phyloP scores from a whole-genome alignment of 2,888 invertebrate species.

The Drosophila putrida region DNA sequence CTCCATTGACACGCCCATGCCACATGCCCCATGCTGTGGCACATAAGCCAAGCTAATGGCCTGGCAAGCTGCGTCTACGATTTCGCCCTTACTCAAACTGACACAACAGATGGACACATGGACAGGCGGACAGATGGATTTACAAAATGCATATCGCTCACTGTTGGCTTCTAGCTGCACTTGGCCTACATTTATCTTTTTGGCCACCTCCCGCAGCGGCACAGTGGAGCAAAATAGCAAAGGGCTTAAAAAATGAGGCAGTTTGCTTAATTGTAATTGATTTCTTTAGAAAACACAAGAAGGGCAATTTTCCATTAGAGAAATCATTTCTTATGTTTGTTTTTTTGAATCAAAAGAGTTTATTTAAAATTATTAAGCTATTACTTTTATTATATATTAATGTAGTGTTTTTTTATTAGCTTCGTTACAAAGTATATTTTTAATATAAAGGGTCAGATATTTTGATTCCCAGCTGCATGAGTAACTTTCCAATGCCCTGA shows the following conservation, averaged over 20 bases:
- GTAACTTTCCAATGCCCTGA: neutral
- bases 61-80: slow-evolving; percentile 63
- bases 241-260: neutral
- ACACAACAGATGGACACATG: slow-evolving; percentile 33
- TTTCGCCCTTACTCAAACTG: slow-evolving; percentile 50
- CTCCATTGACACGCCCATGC: neutral
- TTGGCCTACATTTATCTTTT: slow-evolving; percentile 74
- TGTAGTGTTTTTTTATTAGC: too few species aligned
- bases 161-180: slow-evolving; percentile 33
- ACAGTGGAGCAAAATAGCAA: slow-evolving; percentile 34
- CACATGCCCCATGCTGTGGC: neutral
- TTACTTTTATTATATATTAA: too few species aligned
- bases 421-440: too few species aligned
- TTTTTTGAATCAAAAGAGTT: too few species aligned
- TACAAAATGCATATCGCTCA: slow-evolving; percentile 52
- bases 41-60: slow-evolving; percentile 59
- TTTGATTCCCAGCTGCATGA: neutral
- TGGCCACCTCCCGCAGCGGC: slow-evolving; percentile 34
- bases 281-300: too few species aligned
- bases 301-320: too few species aligned
- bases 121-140: slow-evolving; percentile 13
- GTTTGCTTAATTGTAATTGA: too few species aligned
- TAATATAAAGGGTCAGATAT: too few species aligned
- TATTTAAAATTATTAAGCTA: too few species aligned
- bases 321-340: too few species aligned